Percentiles rank a stretch among this genome's conserved stretches.
These are phyloP conservation scores for Pongo pygmaeus DNA, from an alignment of 2,113 vertebrate species.

Conservation along the genomic window DNA sequence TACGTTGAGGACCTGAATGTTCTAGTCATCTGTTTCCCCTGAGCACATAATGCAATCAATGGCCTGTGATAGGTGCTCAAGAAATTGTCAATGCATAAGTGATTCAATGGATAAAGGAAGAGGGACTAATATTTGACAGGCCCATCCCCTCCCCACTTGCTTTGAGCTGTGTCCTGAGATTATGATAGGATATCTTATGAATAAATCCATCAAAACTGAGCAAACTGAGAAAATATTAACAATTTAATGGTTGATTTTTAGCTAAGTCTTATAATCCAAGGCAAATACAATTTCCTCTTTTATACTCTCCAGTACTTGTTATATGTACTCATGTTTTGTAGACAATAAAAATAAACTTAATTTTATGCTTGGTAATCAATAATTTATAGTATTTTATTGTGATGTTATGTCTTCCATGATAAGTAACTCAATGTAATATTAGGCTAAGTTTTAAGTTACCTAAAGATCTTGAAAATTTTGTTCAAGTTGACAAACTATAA, in stretches of 20 bases:
- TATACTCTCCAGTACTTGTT: not conserved
- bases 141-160: fast-evolving
- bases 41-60: not conserved
- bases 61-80: not conserved
- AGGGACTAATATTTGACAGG: not conserved
- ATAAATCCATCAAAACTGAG: not conserved
- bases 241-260: not conserved
- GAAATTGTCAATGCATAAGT: not conserved
- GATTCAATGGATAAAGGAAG: not conserved
- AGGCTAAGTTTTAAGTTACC: not conserved
- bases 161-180: not conserved
- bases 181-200: not conserved
- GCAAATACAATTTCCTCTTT: not conserved
- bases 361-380: not conserved
- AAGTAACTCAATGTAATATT: not conserved
- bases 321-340: not conserved
- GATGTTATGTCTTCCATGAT: not conserved
- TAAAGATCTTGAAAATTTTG: not conserved
- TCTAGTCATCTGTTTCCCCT: not conserved
- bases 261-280: not conserved
- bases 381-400: not conserved
- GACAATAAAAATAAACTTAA: not conserved
- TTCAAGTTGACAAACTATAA: not conserved
- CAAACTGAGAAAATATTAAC: not conserved
- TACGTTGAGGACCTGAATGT: not conserved